Percentiles rank a stretch among this genome's conserved stretches.
Conservation (phyloP, 2,797 vertebrate species). For the Champsocephalus gunnari region DNA sequence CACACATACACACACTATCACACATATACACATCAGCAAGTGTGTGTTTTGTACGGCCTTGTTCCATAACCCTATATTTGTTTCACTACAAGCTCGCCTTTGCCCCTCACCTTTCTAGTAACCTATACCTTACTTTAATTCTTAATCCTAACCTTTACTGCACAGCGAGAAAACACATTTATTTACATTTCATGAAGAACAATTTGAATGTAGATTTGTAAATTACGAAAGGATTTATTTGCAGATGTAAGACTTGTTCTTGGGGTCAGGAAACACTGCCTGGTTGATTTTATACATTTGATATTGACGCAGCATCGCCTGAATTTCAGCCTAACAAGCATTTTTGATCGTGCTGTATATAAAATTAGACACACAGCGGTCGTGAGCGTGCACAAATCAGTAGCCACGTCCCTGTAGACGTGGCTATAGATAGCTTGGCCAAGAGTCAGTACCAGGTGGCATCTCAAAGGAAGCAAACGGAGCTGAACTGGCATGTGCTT, state of each 20-base stretch:
- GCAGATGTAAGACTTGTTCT: too few relatives aligned
- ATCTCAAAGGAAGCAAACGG: conserved; percentile 48
- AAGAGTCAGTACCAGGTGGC: conserved; percentile 59
- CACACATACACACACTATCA: not conserved
- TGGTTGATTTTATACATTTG: not conserved
- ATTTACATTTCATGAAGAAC: not conserved
- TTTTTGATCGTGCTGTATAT: not conserved
- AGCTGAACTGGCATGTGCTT: conserved; percentile 34
- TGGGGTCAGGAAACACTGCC: not conserved
- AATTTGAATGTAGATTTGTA: too few relatives aligned
- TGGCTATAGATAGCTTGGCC: conserved; percentile 66
- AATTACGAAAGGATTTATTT: too few relatives aligned
- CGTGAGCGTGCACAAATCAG: conserved; percentile 17
- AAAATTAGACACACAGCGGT: conserved; percentile 32
- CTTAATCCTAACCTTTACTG: not conserved
- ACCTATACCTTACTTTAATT: conserved; percentile 3
- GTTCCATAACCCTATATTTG: conserved; percentile 13
- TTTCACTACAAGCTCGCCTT: not conserved
- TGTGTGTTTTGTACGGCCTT: not conserved
- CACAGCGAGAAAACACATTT: not conserved
- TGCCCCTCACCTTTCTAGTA: conserved; percentile 6
- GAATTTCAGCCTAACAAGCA: conserved; percentile 1
- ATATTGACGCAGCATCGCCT: not conserved
- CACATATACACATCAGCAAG: not conserved
- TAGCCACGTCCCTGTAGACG: conserved; percentile 22